Percentiles rank a stretch among this genome's conserved stretches.
These are phyloP conservation scores for Apis dorsata DNA, from an alignment of 1,140 invertebrate species.

Conservation along the genomic window DNA sequence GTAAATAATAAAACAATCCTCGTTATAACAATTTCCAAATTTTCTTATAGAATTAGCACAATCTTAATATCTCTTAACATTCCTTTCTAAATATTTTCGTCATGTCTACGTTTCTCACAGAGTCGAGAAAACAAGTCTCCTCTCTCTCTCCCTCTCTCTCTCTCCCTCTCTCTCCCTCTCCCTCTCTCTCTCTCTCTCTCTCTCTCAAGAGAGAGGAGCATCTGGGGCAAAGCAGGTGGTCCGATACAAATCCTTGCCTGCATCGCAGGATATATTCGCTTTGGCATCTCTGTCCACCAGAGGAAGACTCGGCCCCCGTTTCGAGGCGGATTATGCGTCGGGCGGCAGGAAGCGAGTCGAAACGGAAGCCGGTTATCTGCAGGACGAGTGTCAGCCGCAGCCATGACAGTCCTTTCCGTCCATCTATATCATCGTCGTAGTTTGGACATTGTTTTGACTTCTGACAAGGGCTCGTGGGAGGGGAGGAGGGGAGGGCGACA, in stretches of 20 bases:
- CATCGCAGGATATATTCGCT: slow-evolving; percentile 33
- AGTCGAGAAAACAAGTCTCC: too few relatives aligned
- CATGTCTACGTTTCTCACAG: too few relatives aligned
- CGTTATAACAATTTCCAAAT: too few relatives aligned
- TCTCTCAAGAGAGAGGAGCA: background rate
- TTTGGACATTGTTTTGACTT: slow-evolving; percentile 31
- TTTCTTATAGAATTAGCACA: too few relatives aligned
- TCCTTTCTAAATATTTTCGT: too few relatives aligned
- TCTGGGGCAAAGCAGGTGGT: background rate
- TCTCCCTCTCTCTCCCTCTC: too few relatives aligned
- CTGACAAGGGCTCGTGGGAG: background rate
- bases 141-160: too few relatives aligned
- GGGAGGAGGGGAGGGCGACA: background rate
- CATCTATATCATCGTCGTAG: slow-evolving; percentile 26
- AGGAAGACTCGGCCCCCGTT: slow-evolving; percentile 31
- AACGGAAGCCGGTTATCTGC: slow-evolving; percentile 58
- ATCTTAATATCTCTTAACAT: too few relatives aligned
- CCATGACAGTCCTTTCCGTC: slow-evolving; percentile 51
- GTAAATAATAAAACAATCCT: too few relatives aligned
- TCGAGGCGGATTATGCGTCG: slow-evolving; percentile 53
- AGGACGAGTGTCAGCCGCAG: slow-evolving; percentile 42
- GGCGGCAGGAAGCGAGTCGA: slow-evolving; percentile 40
- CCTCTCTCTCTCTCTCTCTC: too few relatives aligned
- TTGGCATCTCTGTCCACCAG: slow-evolving; percentile 36
- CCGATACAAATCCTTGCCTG: slow-evolving; percentile 48